phyloP scores from a whole-genome alignment of 2,888 invertebrate genomes.

The Morpho deidamia region DNA sequence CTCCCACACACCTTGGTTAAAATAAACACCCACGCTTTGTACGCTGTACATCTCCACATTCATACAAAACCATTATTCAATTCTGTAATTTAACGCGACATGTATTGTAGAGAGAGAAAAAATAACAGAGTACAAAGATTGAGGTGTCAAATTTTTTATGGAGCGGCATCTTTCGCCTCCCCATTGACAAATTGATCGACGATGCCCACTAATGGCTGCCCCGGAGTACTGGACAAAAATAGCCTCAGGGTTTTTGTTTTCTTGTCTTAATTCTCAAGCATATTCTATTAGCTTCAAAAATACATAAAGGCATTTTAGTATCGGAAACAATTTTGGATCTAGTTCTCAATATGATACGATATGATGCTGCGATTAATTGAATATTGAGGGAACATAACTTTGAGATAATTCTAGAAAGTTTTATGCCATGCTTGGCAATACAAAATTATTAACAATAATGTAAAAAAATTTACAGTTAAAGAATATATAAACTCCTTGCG shows the following conservation, averaged over 20 bases:
- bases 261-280: background rate
- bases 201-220: constrained; percentile 31
- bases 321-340: too few species aligned
- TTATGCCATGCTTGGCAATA: too few species aligned
- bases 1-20: constrained; percentile 27
- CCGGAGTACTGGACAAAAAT: constrained; percentile 22
- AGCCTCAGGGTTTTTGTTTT: constrained; percentile 13
- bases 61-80: background rate
- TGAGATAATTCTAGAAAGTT: too few species aligned
- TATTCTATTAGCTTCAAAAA: too few species aligned
- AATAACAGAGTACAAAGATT: background rate
- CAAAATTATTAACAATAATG: too few species aligned
- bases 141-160: constrained; percentile 29
- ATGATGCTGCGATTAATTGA: too few species aligned
- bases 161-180: constrained; percentile 35
- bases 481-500: too few species aligned
- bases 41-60: constrained; percentile 31
- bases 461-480: too few species aligned
- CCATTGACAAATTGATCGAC: constrained; percentile 68
- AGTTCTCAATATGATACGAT: too few species aligned
- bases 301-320: too few species aligned
- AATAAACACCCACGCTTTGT: background rate
- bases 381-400: too few species aligned
- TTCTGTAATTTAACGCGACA: background rate
- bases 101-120: constrained; percentile 2